Evolutionary conservation across 2,797 vertebrate species (phyloP).

Genomic region (Phalloptychus januarius): DNA sequence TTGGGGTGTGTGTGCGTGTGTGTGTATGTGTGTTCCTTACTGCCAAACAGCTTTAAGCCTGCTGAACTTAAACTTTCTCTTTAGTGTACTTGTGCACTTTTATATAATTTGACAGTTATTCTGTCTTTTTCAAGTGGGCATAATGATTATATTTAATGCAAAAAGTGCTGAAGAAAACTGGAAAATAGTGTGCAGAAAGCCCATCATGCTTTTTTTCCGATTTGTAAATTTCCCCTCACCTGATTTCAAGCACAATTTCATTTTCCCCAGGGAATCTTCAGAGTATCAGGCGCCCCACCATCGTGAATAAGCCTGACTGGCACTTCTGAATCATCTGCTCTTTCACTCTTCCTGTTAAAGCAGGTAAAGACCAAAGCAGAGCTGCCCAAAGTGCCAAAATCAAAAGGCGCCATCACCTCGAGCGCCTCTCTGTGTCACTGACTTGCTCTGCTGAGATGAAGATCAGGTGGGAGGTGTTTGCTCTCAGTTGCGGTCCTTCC

Average conservation of each 20-base stretch:
- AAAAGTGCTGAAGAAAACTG: not conserved
- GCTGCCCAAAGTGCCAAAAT: constrained; percentile 30
- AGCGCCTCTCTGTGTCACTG: constrained; percentile 16
- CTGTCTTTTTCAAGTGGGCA: constrained; percentile 52
- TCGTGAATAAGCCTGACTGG: not conserved
- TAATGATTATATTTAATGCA: constrained; percentile 44
- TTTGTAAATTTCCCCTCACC: not conserved
- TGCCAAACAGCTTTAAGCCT: constrained; percentile 30
- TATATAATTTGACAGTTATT: constrained; percentile 66
- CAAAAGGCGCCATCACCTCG: constrained; percentile 9
- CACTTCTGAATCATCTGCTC: constrained; percentile 4
- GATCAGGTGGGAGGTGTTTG: constrained; percentile 80
- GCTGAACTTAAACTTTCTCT: constrained; percentile 35
- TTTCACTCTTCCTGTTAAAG: constrained; percentile 2
- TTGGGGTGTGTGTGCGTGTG: not conserved
- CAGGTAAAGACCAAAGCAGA: constrained; percentile 32
- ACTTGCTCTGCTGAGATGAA: constrained; percentile 39
- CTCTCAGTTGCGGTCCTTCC: constrained; percentile 73
- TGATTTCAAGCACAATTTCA: constrained; percentile 24
- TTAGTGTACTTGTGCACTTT: constrained; percentile 56
- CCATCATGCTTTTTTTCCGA: not conserved
- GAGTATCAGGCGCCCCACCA: constrained; percentile 20
- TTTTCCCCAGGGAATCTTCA: constrained; percentile 55
- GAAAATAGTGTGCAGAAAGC: not conserved
- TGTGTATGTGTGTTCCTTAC: not conserved